These are phyloP conservation scores for Muscina levida DNA, from an alignment of 2,888 invertebrate genomes.

Conservation along the genomic window DNA sequence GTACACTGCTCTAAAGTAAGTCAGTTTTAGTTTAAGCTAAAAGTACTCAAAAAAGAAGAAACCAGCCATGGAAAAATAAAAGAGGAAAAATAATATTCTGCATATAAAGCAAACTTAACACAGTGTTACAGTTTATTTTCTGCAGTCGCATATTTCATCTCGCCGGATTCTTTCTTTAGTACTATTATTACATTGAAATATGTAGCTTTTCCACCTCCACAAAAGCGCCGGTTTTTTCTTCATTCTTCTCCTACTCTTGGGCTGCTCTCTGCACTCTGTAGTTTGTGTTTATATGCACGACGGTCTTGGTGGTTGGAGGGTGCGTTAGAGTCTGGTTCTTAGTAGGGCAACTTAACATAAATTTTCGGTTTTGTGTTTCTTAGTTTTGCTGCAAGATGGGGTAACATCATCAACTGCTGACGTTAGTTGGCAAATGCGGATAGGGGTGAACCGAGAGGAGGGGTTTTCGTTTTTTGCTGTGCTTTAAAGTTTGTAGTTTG, in stretches of 20 bases:
- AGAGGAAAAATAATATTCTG: background rate
- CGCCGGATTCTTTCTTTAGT: conserved; percentile 40
- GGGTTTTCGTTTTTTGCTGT: conserved; percentile 49
- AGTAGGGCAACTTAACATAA: conserved; percentile 60
- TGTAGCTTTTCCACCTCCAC: background rate
- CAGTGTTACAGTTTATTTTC: conserved; percentile 53
- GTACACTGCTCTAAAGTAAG: conserved; percentile 29
- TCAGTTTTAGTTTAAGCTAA: conserved; percentile 53
- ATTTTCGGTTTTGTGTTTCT: conserved; percentile 33
- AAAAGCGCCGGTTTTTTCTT: too few relatives aligned
- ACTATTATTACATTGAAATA: conserved; percentile 41
- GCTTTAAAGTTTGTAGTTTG: conserved; percentile 48
- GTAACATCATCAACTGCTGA: too few relatives aligned
- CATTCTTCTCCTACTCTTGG: background rate
- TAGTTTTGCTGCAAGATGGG: too few relatives aligned
- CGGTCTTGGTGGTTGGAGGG: background rate
- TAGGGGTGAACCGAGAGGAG: too few relatives aligned
- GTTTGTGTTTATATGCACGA: background rate
- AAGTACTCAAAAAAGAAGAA: conserved; percentile 42
- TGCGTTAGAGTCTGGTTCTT: conserved; percentile 37
- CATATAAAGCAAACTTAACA: background rate
- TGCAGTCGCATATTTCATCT: conserved; percentile 46
- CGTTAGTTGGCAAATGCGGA: too few relatives aligned
- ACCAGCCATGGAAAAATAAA: background rate
- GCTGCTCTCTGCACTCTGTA: background rate